phyloP scores from a whole-genome alignment of 2,797 vertebrate species.

The Knipowitschia caucasica region DNA sequence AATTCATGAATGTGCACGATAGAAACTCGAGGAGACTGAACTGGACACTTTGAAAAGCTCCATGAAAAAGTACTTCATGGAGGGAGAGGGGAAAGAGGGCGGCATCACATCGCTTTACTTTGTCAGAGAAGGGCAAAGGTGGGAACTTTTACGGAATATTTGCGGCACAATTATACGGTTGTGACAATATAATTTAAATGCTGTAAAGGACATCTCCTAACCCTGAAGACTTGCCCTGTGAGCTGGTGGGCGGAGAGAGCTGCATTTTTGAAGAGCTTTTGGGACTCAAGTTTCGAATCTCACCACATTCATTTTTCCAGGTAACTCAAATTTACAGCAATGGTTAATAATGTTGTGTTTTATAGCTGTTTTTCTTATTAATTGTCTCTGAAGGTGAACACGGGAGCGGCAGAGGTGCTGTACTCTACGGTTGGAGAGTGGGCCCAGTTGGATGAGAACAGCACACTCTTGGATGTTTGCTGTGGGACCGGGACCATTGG shows the following conservation, averaged over 20 bases:
- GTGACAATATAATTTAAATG: not conserved
- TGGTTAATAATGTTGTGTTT: not conserved
- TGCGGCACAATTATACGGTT: too few relatives aligned
- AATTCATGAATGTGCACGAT: not conserved
- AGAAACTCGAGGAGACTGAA: slow-evolving; percentile 87
- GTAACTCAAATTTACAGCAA: slow-evolving; percentile 51
- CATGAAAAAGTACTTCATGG: slow-evolving; percentile 81
- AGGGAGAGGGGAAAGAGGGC: slow-evolving; percentile 83
- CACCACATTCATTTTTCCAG: slow-evolving; percentile 97
- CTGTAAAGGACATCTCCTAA: slow-evolving; percentile 84
- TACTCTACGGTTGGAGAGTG: slow-evolving; percentile 90
- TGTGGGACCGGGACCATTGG: slow-evolving; percentile 97
- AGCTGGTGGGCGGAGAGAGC: slow-evolving; percentile 85
- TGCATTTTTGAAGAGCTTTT: slow-evolving; percentile 91
- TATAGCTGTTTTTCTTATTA: not conserved
- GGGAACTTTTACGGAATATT: not conserved
- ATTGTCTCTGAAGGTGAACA: slow-evolving; percentile 83
- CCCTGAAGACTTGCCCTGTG: slow-evolving; percentile 86
- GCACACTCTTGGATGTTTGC: slow-evolving; percentile 90
- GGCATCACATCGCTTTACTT: slow-evolving; percentile 91
- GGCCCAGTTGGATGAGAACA: slow-evolving; percentile 84
- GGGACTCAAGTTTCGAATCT: slow-evolving; percentile 91
- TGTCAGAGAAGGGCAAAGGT: slow-evolving; percentile 93
- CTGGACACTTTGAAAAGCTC: slow-evolving; percentile 79
- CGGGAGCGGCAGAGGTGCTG: slow-evolving; percentile 88